These are phyloP conservation scores for Tyrophagus putrescentiae DNA, from an alignment of 1,140 invertebrate genomes.

Conservation along the genomic window DNA sequence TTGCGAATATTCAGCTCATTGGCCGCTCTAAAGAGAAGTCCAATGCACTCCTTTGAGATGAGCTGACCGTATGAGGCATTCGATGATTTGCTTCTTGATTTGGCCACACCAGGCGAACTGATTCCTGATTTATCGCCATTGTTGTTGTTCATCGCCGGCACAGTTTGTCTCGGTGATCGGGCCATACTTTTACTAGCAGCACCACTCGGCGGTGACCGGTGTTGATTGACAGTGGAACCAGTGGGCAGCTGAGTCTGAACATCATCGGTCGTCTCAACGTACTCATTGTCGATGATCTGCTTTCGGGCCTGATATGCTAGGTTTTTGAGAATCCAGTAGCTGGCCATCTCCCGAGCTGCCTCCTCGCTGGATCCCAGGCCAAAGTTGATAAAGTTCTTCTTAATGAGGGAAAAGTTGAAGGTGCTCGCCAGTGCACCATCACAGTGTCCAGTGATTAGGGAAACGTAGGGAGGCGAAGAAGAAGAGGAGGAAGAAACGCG, in stretches of 20 bases:
- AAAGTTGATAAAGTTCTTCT: conserved; percentile 10
- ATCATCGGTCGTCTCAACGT: too few relatives aligned
- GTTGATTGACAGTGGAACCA: too few relatives aligned
- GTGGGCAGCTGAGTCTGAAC: too few relatives aligned
- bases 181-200: too few relatives aligned
- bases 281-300: neutral
- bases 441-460: too few relatives aligned
- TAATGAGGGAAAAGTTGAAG: neutral
- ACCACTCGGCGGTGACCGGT: too few relatives aligned
- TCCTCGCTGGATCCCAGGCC: neutral
- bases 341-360: neutral
- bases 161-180: too few relatives aligned
- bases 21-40: neutral
- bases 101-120: too few relatives aligned
- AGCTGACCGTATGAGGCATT: neutral
- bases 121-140: too few relatives aligned
- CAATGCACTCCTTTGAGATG: neutral
- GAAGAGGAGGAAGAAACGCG: too few relatives aligned
- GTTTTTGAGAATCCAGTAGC: neutral
- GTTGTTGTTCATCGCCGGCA: too few relatives aligned
- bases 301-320: neutral
- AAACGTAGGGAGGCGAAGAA: too few relatives aligned
- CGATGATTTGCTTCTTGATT: neutral
- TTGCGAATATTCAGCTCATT: neutral
- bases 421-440: neutral